Evolutionary conservation across 2,888 invertebrate species (phyloP).

Genomic region (Frankliniella fusca): DNA sequence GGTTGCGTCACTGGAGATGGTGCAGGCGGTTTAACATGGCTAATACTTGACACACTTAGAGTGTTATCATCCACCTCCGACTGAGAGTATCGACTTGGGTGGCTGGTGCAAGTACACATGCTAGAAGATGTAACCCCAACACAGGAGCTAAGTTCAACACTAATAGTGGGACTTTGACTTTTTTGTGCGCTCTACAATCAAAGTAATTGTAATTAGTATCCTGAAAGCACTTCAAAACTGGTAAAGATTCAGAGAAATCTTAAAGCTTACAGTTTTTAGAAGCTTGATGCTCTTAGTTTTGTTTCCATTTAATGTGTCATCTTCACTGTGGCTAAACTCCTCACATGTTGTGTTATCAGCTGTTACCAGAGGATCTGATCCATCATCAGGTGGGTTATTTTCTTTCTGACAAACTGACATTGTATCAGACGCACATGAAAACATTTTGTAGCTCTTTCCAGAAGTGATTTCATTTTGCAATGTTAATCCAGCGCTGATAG

Average conservation of each 20-base stretch:
- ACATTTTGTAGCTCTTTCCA: neutral
- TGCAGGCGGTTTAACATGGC: constrained; percentile 21
- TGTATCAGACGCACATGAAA: neutral
- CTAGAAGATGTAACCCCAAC: neutral
- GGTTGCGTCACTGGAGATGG: neutral
- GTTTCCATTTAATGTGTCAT: constrained; percentile 16
- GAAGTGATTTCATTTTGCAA: constrained; percentile 5
- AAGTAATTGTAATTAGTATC: no score
- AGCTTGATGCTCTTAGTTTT: neutral
- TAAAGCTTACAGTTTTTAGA: neutral
- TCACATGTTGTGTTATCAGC: constrained; percentile 14
- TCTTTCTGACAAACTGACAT: neutral
- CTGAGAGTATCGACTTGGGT: neutral
- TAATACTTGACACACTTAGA: constrained; percentile 11
- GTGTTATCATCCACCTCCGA: constrained; percentile 1
- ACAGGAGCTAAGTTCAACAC: neutral
- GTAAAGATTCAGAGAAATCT: neutral
- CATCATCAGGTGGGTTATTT: constrained; percentile 2
- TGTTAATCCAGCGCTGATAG: constrained; percentile 11
- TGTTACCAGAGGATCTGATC: constrained; percentile 1
- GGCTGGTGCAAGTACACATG: constrained; percentile 8
- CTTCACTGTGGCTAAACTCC: constrained; percentile 3
- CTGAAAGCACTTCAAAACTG: no score
- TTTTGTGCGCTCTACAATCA: neutral
- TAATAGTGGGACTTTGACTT: neutral